Evolutionary conservation across 1,140 invertebrate species (phyloP), one percentile per base, ranked within the genome.

Genomic region (Vanessa tameamea): DNA sequence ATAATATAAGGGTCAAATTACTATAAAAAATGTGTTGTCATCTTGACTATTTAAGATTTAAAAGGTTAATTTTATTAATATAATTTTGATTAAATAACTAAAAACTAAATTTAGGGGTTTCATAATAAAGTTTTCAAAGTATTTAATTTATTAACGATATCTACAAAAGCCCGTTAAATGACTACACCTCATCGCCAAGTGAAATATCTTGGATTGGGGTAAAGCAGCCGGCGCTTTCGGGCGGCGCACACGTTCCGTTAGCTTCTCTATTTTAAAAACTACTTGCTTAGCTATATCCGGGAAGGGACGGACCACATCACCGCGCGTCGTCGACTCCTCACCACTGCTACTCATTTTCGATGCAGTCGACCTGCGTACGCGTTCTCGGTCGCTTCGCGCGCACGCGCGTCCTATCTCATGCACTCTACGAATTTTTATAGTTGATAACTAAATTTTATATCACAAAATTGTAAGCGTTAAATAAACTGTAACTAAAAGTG

Each of bases 221-320:
- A 91, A 88, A 92, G 81, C 88, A 83, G 80, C 83, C 82, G 88
- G 84, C 86, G 86, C 89, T 90, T 91, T 91, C 84, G 87, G 89
- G 82, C 90, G 76, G 87, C 86, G 82, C 81, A 87, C 87, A 87
- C 88, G 89, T 91, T 90, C 87, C 88, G 87, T 92, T 91, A 85
- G 84, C 83, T 92, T 91, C 90, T 89, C 90, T 91, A 90, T 91
- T 92, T 90, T 90, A 91, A 92, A 91, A 89, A 90, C 85, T 87
- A 89, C 86, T 89, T 87, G 82, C 78, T 85, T 80, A 75, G 79
- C 87, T 84, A 90, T 91, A 92, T 91, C 89, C 90, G 90, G 89
- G 83, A 91, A 92, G 90, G 90, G 90, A 87, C 82, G 80, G 80
- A 85, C 86, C 85, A 86, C 87, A 86, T 84, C 84, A 79, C 70